Evolutionary conservation across 1,140 invertebrate species (phyloP).

Genomic region (Himalopsyche phryganea): DNA sequence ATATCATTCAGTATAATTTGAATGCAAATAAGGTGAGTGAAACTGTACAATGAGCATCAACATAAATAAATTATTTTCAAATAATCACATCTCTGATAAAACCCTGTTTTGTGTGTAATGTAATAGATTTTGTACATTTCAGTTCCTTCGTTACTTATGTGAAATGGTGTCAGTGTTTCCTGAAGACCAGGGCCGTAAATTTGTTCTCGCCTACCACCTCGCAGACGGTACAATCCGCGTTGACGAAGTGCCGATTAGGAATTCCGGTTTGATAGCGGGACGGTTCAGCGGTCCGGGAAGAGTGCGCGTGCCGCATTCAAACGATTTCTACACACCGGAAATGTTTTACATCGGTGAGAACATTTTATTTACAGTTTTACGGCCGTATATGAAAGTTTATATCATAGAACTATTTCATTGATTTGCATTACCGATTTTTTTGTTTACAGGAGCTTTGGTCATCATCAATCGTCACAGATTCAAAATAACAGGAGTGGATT

Average conservation of each 20-base stretch:
- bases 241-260: constrained; percentile 57
- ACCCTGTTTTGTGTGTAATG: too few species aligned
- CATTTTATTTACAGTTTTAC: background rate
- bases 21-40: constrained; percentile 58
- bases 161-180: constrained; percentile 64
- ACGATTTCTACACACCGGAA: constrained; percentile 61
- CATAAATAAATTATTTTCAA: too few species aligned
- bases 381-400: too few species aligned
- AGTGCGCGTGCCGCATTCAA: constrained; percentile 64
- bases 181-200: constrained; percentile 62
- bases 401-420: too few species aligned
- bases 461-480: constrained; percentile 65
- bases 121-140: too few species aligned
- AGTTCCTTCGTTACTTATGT: constrained; percentile 62
- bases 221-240: constrained; percentile 61
- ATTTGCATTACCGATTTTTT: too few species aligned
- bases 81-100: too few species aligned
- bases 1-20: constrained; percentile 60
- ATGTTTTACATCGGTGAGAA: constrained; percentile 61
- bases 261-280: constrained; percentile 67
- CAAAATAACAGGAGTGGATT: constrained; percentile 63
- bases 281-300: constrained; percentile 66
- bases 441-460: constrained; percentile 54
- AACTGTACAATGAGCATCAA: too few species aligned
- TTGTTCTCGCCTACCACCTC: constrained; percentile 65